Base-by-base conservation (phyloP, 2,797 vertebrate genomes). In the Phyllotis vaccarum region DNA sequence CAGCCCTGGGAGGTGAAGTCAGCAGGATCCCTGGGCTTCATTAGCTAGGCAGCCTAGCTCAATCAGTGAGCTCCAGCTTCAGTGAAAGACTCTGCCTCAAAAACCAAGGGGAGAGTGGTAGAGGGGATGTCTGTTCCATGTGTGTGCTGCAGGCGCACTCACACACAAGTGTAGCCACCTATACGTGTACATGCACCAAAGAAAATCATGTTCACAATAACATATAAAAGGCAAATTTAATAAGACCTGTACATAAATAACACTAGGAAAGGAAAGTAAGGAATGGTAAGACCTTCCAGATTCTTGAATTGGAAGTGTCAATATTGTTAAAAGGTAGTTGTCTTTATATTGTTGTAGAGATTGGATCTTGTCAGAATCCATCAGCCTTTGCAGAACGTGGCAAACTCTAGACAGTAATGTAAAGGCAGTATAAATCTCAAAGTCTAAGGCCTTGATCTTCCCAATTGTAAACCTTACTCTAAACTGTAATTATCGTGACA, bases 211-310 rank as follows among this genome's bases (percentile, higher is more conserved):
- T 80, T 92, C 22, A 86, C 49, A 80, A 40, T 31, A 37, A 56
- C 58, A 74, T 58, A 68, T 90, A 87, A 43, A 56, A 58, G 37
- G 31, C 72, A 82, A 94, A 82, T 64, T 92, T 90, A 78, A 34
- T n/a, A 80, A 49, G 83, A 58, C 6, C 11, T 62, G 40, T 19
- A 62, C 14, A 58, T 17, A 31, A 83, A 62, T 46, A 34, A 31
- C 27, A 43, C 80, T 6, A 4, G 12, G 58, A 62, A 62, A 83
- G 80, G 27, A 62, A 62, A 62, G 37, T 10, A 62, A 83, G 27
- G 40, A 82, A 40, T 31, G 13, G 43, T 62, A 83, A 31, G 80
- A 62, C 80, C 27, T 83, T 43, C 37, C 58, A 62, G 43, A 62
- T 62, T 81, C 80, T 62, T 83, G 58, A 83, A 21, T 83, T 83